Conservation (phyloP, 2,113 vertebrate species). For the Accipiter virgatus region DNA sequence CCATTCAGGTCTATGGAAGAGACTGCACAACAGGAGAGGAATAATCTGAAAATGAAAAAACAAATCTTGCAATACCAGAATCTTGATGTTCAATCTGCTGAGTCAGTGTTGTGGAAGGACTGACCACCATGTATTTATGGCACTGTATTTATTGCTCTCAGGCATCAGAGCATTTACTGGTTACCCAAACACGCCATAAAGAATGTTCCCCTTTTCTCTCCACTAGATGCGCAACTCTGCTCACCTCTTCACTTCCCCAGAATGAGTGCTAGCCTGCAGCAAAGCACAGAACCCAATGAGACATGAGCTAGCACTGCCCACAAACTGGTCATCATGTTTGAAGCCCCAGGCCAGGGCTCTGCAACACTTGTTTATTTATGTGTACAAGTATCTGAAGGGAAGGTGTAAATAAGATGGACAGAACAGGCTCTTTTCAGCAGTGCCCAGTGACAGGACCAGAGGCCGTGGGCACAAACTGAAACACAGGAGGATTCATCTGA, state of each 20-base stretch:
- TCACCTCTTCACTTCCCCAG: not conserved
- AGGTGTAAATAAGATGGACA: not conserved
- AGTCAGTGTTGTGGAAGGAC: not conserved
- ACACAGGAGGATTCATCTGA: not conserved
- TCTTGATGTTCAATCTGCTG: not conserved
- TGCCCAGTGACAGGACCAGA: not conserved
- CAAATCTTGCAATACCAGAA: not conserved
- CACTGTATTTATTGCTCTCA: not conserved
- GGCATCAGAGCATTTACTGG: not conserved
- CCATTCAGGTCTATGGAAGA: not conserved
- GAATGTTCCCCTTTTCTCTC: not conserved
- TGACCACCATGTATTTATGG: not conserved
- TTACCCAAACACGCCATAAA: not conserved
- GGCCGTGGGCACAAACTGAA: not conserved
- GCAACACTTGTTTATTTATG: not conserved
- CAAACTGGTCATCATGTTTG: not conserved
- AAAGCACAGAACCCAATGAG: not conserved
- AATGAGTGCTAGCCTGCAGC: not conserved
- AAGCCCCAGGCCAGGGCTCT: not conserved
- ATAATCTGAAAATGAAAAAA: not conserved
- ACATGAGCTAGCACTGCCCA: not conserved
- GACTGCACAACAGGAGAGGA: not conserved
- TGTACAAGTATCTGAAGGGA: not conserved
- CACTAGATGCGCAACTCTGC: rapidly evolving
- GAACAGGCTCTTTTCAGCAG: not conserved